Base-by-base conservation (phyloP, 1,140 invertebrate genomes). In the Aphelinus certus region DNA sequence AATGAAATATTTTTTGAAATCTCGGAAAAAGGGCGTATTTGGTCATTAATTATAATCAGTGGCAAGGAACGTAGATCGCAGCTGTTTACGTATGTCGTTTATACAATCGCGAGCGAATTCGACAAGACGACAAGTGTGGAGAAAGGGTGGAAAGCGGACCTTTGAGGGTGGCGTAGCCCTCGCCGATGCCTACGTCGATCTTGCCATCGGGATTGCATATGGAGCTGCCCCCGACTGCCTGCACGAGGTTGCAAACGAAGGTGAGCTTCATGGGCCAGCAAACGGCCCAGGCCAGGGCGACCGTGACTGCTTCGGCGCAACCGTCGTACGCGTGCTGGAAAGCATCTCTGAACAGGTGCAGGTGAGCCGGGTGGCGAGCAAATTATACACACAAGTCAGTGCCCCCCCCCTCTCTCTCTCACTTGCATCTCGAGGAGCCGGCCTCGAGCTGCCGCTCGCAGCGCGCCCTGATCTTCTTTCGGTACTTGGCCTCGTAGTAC, bases 201-300 rank as follows among this genome's bases (percentile, higher is more conserved):
- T 90, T 89, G 69, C 90, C 88, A 3, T 88, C 83, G 46, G 91
- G 90, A 82, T 92, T 87, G 74, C 90, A 91, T 7, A 88, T 84
- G 42, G 79, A 85, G 3, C 81, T 76, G 9, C 84, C 84, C 53
- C 86, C 84, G 53, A 88, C 72, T 56, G 87, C 86, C 77, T 90
- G 81, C 2, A 87, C 88, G 47, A 94, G 84, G 72, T 92, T 91
- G 80, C 93, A 94, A 3, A 93, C 88, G 75, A 92, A 90, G 26
- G 89, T 90, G n/a, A 93, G 79, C 78, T 92, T 91, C 85, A 94
- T 90, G 0, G 93, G 92, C 92, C 92, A 92, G 77, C 94, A 94
- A 0, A 94, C 79, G 0, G 91, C 79, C 86, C 88, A 90, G 7
- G 87, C 89, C 0, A 89, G 88, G 6, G 89, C 76, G 74, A 87